phyloP scores from a whole-genome alignment of 2,113 vertebrate genomes.

The Columbina picui region DNA sequence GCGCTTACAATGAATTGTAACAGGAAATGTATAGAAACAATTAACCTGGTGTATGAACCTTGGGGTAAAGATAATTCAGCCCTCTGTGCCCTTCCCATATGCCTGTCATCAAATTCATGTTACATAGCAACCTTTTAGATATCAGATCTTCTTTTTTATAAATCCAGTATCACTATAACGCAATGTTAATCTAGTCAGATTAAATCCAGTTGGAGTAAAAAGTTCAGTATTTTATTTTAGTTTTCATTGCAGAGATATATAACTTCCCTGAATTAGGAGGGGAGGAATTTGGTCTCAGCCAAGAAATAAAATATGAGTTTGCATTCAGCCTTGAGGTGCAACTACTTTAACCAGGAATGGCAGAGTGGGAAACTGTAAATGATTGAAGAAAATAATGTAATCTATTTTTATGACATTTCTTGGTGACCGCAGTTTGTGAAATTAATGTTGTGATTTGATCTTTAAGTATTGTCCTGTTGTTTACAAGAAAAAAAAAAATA shows the following conservation, averaged over 20 bases:
- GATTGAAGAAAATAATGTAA: background rate
- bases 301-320: background rate
- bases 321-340: background rate
- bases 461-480: background rate
- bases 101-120: background rate
- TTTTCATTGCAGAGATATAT: background rate
- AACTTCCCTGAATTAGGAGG: background rate
- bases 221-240: background rate
- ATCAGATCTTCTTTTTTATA: background rate
- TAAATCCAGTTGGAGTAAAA: background rate
- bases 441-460: background rate
- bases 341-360: background rate
- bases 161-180: fast-evolving
- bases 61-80: background rate
- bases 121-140: background rate
- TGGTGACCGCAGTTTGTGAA: background rate
- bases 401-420: background rate
- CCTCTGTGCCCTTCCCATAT: background rate
- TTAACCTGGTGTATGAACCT: background rate
- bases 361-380: background rate
- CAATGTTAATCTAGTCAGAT: background rate
- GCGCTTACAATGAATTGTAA: background rate
- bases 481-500: background rate
- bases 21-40: background rate
- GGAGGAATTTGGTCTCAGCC: background rate